Base-by-base conservation (phyloP, 2,113 vertebrate species). In the Dipodomys ordii region DNA sequence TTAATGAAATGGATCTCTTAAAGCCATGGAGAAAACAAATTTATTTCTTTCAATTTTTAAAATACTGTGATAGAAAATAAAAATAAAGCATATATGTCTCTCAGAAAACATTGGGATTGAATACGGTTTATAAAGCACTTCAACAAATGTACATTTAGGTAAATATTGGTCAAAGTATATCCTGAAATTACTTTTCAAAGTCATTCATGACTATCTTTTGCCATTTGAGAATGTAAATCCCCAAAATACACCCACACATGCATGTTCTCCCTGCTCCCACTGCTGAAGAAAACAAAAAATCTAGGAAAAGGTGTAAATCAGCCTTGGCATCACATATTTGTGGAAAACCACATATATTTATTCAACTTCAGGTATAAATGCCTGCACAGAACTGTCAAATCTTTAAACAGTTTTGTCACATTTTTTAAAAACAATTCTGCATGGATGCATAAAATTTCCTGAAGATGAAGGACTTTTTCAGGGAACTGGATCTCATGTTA, bases 381-480 rank as follows among this genome's bases (percentile, higher is more conserved):
- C 12, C 35, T 89, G n/a, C 32, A 72, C 85, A 83, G 62, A 78
- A 74, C 53, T 73, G 72, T 39, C 83, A 81, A 86, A 11, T 71
- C 11, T 91, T 73, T 28, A 72, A 91, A 79, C 49, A 89, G 53
- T 27, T 87, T 65, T 73, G 84, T 87, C 69, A 91, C 60, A 74
- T 90, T 73, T 92, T 71, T 81, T 88, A 57, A 57, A 57, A 87
- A 87, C 77, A 95, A 69, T 95, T 92, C 78, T 82, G 62, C 60
- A 30, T 79, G 84, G 44, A 91, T 74, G 64, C 87, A 93, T 93
- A 93, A 93, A 77, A 87, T 90, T 94, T 96, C 84, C 87, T 94
- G 53, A 92, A 95, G 87, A 96, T 95, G 80, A 96, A 94, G 81
- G 86, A 53, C 83, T 86, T 92, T 92, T 88, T 83, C 73, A 88